Base-by-base conservation (phyloP, 64 coral and sea anemone species). In the Anthopleura sola region DNA sequence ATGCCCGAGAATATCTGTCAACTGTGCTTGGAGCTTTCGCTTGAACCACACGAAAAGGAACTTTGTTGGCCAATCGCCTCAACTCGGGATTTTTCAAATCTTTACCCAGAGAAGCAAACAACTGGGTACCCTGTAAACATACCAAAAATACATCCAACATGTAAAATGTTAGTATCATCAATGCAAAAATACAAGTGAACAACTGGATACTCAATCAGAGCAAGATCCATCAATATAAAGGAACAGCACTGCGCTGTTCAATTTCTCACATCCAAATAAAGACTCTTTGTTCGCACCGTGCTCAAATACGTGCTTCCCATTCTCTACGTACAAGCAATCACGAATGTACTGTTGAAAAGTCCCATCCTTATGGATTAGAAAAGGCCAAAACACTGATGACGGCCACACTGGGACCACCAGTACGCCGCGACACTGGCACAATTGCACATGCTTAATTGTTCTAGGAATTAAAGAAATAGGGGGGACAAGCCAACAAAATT, bases 1-100 rank as follows among this genome's bases (percentile, higher is more conserved):
- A 87, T 12, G 78, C 78, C 57, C 85, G 60, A 36, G 62, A 87
- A 36, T 84, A 92, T 83, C 85, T 80, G 31, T 88, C 90, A 55
- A 64, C 69, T 40, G 90, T 60, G 4, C n/a, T 60, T 50, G 90
- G 85, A 78, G 85, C 90, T 18, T 84, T 91, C 14, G 84, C 49
- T 68, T 78, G 21, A 66, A 68, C 28, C 17, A 78, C 69, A 13
- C 83, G 75, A 24, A 48, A 78, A 78, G 89, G 89, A 57, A 91
- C 53, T 44, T 36, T n/a, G 6, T 19, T 49, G 10, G 37, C 89
- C 40, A 91, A 77, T 53, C 39, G 75, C 23, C 79, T 58, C 37
- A 87, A 83, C 23, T 86, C 78, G 78, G 50, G 82, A 80, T 91
- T 37, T 28, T 66, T 85, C 24, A 38, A 34, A 89, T 38, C 34